Evolutionary conservation across 2,888 invertebrate species (phyloP), one percentile per base, ranked within the genome.

Genomic region (Oscheius myriophilus): DNA sequence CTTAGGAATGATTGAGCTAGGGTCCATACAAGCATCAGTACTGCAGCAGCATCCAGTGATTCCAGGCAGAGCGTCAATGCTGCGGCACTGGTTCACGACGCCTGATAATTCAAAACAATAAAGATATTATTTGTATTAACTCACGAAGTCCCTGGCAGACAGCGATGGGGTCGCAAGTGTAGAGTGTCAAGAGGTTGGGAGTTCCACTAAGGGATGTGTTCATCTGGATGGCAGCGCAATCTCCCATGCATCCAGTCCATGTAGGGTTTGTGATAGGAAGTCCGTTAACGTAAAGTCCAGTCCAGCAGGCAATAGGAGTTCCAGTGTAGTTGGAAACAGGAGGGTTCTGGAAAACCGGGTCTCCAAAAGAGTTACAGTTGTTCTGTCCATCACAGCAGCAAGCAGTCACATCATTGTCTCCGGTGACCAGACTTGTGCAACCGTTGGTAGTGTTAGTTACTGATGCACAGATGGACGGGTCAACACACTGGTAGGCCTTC

Each of bases 31-130:
- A n/a, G 69, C 76, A 53, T 74, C 72, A 25, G 70, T 64, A 59
- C 70, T 61, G 46, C 78, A 78, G 57, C 78, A 78, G 63, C 78
- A 78, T 51, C 70, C 76, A 42, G 70, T 70, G 54, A 78, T 62
- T 69, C 72, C 70, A 43, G 73, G 72, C 39, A 73, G 70, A 42
- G 69, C 16, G 43, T 63, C 67, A 16, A 66, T 42, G 63, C 70
- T 72, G 14, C 59, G n/a, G 63, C 72, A 72, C 6, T 42, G n/a
- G 54, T 66, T 67, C 23, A 16, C n/a, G 25, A 70, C 67, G 39
- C 26, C 33, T 33, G 9, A 16, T 69, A 46, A 12, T n/a, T n/a
- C n/a, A n/a, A n/a, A n/a, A n/a, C n/a, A n/a, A n/a, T n/a, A n/a
- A n/a, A n/a, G n/a, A n/a, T n/a, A n/a, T n/a, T n/a, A n/a, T n/a